phyloP scores from a whole-genome alignment of 2,113 vertebrate species.

The Puntigrus tetrazona region DNA sequence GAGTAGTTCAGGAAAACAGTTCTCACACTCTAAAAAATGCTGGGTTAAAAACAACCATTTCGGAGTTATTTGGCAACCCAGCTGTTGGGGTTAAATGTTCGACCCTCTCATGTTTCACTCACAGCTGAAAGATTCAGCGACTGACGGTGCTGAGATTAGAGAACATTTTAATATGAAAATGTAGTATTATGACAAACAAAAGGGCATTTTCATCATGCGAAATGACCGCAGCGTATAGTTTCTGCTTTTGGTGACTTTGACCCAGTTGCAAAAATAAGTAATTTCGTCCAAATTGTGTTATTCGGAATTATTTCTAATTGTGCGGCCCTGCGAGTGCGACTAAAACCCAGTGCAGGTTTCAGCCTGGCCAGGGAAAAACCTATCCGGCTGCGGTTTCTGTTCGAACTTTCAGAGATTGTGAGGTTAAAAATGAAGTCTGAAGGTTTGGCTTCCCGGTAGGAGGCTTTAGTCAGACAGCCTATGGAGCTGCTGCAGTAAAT shows the following conservation, averaged over 20 bases:
- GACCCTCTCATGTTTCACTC: too few relatives aligned
- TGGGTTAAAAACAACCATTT: too few relatives aligned
- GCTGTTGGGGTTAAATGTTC: too few relatives aligned
- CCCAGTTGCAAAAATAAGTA: background rate
- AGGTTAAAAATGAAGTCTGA: conserved; percentile 32
- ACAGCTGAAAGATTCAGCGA: too few relatives aligned
- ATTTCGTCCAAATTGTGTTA: background rate
- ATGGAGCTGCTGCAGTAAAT: conserved; percentile 65
- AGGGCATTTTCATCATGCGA: too few relatives aligned
- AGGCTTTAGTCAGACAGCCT: conserved; percentile 55
- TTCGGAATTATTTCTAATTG: background rate
- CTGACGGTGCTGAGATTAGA: too few relatives aligned
- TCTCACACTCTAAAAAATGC: background rate
- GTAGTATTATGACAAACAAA: too few relatives aligned
- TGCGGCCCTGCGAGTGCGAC: background rate
- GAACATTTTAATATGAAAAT: too few relatives aligned
- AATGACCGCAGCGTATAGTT: too few relatives aligned
- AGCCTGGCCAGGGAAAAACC: conserved; percentile 53
- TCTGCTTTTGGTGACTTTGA: too few relatives aligned
- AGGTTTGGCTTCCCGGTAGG: conserved; percentile 52
- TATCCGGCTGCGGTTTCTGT: conserved; percentile 58
- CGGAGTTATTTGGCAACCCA: too few relatives aligned
- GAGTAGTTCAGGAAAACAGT: background rate
- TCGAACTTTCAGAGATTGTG: conserved; percentile 50
- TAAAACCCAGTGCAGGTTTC: conserved; percentile 33